Evolutionary conservation across 2,797 vertebrate species (phyloP).

Genomic region (Toxotes lorentzi): DNA sequence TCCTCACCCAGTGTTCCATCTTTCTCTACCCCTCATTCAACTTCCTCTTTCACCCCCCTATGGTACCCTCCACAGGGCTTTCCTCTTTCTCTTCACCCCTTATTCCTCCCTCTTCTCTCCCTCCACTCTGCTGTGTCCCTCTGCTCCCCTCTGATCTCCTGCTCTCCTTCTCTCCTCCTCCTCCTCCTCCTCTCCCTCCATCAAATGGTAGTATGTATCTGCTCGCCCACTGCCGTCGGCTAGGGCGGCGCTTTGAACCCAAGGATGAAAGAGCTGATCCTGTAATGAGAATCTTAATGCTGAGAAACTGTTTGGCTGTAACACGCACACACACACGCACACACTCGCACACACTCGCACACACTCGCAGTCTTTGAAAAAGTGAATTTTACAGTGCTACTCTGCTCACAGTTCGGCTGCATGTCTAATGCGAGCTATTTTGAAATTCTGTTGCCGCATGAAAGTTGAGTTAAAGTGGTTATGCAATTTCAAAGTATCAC

Average conservation of each 20-base stretch:
- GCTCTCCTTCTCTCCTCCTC: conserved; percentile 42
- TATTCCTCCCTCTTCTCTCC: conserved; percentile 23
- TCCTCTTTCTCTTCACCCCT: conserved; percentile 35
- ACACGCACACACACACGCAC: conserved; percentile 30
- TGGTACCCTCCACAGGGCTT: conserved; percentile 27
- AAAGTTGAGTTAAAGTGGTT: conserved; percentile 69
- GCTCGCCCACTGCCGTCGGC: conserved; percentile 62
- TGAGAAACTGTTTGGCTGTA: conserved; percentile 62
- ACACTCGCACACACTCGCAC: no score
- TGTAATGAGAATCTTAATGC: conserved; percentile 79
- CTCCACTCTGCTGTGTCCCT: conserved; percentile 25
- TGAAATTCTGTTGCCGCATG: conserved; percentile 68
- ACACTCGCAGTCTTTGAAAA: conserved; percentile 57
- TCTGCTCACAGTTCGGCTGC: conserved; percentile 51
- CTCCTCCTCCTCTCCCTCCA: conserved; percentile 31
- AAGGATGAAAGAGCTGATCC: conserved; percentile 78
- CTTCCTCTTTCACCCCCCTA: conserved; percentile 15
- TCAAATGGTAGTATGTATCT: conserved; percentile 62
- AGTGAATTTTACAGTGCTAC: conserved; percentile 59
- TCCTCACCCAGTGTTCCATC: conserved; percentile 1
- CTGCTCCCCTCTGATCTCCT: conserved; percentile 31
- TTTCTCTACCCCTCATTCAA: conserved; percentile 5
- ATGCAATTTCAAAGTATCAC: conserved; percentile 70
- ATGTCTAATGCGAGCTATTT: conserved; percentile 75
- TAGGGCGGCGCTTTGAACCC: conserved; percentile 75